Conservation (phyloP, 2,888 invertebrate genomes). For the Volucella inflata region DNA sequence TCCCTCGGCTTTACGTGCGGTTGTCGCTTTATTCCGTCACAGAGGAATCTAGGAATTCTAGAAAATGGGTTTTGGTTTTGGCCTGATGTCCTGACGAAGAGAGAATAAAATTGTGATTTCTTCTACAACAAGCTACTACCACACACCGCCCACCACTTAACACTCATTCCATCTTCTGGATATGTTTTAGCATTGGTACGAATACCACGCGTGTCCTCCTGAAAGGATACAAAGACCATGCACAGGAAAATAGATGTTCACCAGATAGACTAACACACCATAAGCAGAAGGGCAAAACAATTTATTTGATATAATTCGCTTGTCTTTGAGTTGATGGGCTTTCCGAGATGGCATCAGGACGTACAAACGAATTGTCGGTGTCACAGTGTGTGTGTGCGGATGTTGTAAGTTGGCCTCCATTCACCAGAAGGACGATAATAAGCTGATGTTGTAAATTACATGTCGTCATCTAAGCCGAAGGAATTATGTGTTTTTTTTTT, state of each 20-base stretch:
- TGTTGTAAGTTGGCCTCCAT: not conserved
- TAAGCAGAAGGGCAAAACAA: constrained; percentile 72
- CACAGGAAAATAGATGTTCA: constrained; percentile 49
- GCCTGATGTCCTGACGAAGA: constrained; percentile 10
- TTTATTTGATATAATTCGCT: constrained; percentile 75
- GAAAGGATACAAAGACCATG: constrained; percentile 4
- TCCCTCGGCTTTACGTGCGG: constrained; percentile 62
- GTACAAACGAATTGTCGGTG: constrained; percentile 23
- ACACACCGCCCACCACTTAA: not conserved
- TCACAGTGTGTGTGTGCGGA: not conserved
- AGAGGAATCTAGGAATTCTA: constrained; percentile 26
- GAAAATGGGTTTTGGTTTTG: constrained; percentile 36
- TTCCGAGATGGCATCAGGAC: constrained; percentile 62
- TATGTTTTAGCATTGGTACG: too few species aligned
- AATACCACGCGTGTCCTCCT: not conserved
- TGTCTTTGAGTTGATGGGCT: constrained; percentile 74
- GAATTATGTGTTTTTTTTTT: constrained; percentile 54
- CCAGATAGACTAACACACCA: constrained; percentile 64
- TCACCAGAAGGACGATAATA: constrained; percentile 61
- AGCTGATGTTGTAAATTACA: constrained; percentile 74
- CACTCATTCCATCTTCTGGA: too few species aligned
- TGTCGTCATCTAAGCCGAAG: constrained; percentile 68
- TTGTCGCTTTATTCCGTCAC: constrained; percentile 66
- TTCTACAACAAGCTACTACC: constrained; percentile 14
- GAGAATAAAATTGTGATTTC: constrained; percentile 52